phyloP scores from a whole-genome alignment of 2,113 vertebrate genomes.

The Rhadina sibilatrix region DNA sequence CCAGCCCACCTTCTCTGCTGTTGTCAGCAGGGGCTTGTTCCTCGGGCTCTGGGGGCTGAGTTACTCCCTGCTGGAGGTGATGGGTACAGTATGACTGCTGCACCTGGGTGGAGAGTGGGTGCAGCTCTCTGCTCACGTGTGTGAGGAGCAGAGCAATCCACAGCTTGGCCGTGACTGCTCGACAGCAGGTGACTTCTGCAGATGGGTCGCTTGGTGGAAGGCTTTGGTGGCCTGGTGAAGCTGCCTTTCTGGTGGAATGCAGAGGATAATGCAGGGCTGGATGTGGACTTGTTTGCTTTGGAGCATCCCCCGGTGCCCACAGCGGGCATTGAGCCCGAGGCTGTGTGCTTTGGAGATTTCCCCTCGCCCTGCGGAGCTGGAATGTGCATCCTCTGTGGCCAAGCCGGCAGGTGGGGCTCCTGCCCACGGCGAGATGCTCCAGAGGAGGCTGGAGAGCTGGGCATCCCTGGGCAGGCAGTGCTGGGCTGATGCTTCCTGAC shows the following conservation, averaged over 20 bases:
- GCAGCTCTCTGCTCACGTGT: accelerated
- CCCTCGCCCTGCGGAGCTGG: background rate
- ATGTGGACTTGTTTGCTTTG: accelerated
- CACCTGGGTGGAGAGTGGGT: background rate
- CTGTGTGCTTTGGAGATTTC: background rate
- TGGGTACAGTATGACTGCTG: accelerated
- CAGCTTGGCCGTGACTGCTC: accelerated
- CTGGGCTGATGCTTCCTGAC: background rate
- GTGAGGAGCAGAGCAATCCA: background rate
- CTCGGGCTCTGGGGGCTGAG: background rate
- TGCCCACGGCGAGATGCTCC: background rate
- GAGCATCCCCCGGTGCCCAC: background rate
- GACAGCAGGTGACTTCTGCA: background rate
- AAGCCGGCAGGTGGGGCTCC: conserved; percentile 55
- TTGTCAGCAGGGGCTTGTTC: background rate
- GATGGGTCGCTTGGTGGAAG: accelerated
- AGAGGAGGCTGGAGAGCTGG: background rate
- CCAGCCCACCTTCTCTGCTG: background rate
- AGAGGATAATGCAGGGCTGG: background rate
- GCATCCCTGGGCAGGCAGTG: background rate
- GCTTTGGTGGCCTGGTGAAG: background rate
- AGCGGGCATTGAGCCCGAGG: accelerated
- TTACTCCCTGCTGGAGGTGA: background rate
- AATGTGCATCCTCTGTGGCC: background rate
- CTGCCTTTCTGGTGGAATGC: background rate